Evolutionary conservation across 2,888 invertebrate genomes (phyloP), one percentile per base, ranked within the genome.

Genomic region (Ellobium chinense): DNA sequence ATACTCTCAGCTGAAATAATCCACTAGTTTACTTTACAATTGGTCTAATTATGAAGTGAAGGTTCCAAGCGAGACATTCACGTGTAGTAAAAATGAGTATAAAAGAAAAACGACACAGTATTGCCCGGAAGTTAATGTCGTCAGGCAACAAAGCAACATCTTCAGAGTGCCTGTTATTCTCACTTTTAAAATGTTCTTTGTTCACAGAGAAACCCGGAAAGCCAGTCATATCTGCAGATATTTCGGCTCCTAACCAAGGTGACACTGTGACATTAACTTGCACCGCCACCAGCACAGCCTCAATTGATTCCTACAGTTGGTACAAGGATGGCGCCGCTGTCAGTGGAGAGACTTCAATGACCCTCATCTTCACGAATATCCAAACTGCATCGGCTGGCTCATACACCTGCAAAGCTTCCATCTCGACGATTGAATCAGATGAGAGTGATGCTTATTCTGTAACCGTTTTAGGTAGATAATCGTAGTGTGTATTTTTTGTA

Each of bases 291-390:
- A 39, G 46, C 7, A 31, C 54, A 7, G 24, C 24, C 12, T 46
- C 70, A 27, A 36, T 70, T 24, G 46, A 39, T 29, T n/a, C 70
- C 14, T 70, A 70, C 54, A 70, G n/a, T 5, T 70, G 70, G 70
- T 70, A 70, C 54, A 46, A 46, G 46, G 46, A 24, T 27, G 54
- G 70, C 7, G 54, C 14, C 54, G 27, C 14, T 21, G 27, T 70
- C 12, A 37, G 24, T 14, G 70, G 70, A 3, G 46, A 70, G 54
- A 54, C 9, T 24, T 14, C 46, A 14, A 27, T 14, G 5, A 70
- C 46, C 54, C 21, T 54, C 27, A 46, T 24, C 0, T 27, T 68
- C n/a, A 36, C 37, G n/a, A 68, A 36, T n/a, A 34, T 36, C 68
- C 18, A 12, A 24, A 68, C 31, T 2, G 37, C 37, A 0, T 14